Conservation (phyloP, 2,113 vertebrate genomes). For the Gorsachius goisagi region DNA sequence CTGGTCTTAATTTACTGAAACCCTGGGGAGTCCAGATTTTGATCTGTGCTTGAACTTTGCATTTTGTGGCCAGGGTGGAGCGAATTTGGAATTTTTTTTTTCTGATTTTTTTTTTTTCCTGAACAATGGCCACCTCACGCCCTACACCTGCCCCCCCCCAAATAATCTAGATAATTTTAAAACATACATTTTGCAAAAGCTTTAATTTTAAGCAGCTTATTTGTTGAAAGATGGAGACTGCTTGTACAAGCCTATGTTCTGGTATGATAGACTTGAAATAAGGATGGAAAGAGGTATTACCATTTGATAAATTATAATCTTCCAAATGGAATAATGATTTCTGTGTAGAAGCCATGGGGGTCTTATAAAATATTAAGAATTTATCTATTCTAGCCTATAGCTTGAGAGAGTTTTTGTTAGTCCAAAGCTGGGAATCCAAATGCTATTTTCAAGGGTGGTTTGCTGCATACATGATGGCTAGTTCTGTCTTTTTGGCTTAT, state of each 20-base stretch:
- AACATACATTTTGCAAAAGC: neutral
- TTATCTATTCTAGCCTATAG: neutral
- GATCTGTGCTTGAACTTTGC: neutral
- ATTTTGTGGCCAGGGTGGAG: neutral
- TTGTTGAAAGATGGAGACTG: neutral
- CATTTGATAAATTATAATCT: neutral
- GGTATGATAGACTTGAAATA: neutral
- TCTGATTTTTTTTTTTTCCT: neutral
- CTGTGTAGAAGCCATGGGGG: neutral
- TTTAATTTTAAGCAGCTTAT: neutral
- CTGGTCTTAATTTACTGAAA: neutral
- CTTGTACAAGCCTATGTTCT: neutral
- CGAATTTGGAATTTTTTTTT: neutral
- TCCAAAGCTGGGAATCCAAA: neutral
- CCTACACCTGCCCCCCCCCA: neutral
- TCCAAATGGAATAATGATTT: neutral
- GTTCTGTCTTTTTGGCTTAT: neutral
- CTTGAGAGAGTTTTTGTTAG: neutral
- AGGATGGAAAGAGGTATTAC: neutral
- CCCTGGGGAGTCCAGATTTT: neutral
- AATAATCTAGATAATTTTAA: neutral
- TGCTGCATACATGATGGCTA: neutral
- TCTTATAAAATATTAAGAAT: neutral
- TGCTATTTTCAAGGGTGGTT: neutral
- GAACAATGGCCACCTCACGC: neutral